Evolutionary conservation across 2,888 invertebrate species (phyloP).

Genomic region (Prosapia bicincta): DNA sequence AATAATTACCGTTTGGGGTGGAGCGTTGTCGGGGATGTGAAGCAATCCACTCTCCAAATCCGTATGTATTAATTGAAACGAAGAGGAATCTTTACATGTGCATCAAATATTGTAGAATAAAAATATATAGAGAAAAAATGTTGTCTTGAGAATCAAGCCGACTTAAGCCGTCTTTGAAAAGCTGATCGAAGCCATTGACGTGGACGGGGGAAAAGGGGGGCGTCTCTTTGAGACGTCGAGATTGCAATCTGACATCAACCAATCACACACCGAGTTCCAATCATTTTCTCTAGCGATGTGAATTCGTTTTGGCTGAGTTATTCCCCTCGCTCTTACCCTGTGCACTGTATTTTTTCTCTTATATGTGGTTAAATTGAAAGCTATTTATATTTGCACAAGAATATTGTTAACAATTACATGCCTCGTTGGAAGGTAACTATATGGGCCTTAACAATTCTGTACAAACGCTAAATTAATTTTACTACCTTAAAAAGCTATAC

Average conservation of each 20-base stretch:
- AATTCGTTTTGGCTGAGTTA: neutral
- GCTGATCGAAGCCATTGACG: conserved; percentile 2
- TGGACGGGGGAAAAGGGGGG: neutral
- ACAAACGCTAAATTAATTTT: too few relatives aligned
- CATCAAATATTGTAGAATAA: neutral
- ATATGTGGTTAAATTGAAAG: neutral
- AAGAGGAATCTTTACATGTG: neutral
- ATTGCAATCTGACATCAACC: neutral
- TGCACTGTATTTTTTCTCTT: neutral
- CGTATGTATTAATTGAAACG: neutral
- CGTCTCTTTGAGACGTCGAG: neutral
- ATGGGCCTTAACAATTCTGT: too few relatives aligned
- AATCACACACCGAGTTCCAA: conserved; percentile 2
- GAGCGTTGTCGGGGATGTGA: too few relatives aligned
- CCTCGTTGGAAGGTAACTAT: too few relatives aligned
- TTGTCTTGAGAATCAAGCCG: neutral
- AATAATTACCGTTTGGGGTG: too few relatives aligned
- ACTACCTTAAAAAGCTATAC: too few relatives aligned
- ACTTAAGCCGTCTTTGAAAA: neutral
- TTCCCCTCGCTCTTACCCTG: neutral
- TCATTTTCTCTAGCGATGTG: neutral
- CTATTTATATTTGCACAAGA: neutral
- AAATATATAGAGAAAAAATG: conserved; percentile 2
- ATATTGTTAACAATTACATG: too few relatives aligned
- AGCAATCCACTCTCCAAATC: neutral